Percentiles rank a stretch among this genome's conserved stretches.
These are phyloP conservation scores for Drosophila parabipectinata DNA, from an alignment of 1,140 invertebrate species.

Conservation along the genomic window DNA sequence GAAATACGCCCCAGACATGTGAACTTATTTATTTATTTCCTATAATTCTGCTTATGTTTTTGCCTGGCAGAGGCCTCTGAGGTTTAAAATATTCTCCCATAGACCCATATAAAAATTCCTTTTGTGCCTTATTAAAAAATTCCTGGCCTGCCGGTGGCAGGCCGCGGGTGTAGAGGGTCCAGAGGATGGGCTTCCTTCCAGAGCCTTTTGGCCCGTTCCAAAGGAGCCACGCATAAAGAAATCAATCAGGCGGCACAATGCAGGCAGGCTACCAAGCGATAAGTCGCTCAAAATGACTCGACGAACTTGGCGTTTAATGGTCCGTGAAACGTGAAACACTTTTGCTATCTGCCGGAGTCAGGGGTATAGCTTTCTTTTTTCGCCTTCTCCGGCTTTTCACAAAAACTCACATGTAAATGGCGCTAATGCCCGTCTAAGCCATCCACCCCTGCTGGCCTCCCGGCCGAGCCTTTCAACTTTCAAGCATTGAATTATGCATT, in stretches of 20 bases:
- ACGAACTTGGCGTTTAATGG: conserved; percentile 78
- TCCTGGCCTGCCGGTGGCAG: conserved; percentile 58
- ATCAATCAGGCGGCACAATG: conserved; percentile 80
- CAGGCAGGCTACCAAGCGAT: conserved; percentile 54
- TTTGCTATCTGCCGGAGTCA: conserved; percentile 59
- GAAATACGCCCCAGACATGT: conserved; percentile 26
- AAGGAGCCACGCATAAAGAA: conserved; percentile 64
- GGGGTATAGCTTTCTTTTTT: conserved; percentile 2
- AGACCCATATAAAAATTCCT: conserved; percentile 62
- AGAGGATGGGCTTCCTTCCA: neutral
- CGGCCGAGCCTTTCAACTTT: neutral
- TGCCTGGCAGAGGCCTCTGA: neutral
- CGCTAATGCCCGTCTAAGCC: conserved; percentile 47
- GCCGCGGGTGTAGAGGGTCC: conserved; percentile 5
- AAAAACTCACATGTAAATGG: conserved; percentile 74
- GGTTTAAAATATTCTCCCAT: conserved; percentile 19
- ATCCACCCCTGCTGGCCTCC: too few relatives aligned
- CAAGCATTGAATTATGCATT: conserved; percentile 76
- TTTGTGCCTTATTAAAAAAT: conserved; percentile 76
- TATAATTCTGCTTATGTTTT: conserved; percentile 37
- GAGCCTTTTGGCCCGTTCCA: conserved; percentile 2
- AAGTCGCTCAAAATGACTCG: conserved; percentile 76
- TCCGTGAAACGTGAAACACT: conserved; percentile 81
- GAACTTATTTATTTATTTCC: conserved; percentile 17
- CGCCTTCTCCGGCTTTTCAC: conserved; percentile 33